These are phyloP conservation scores for Acromyrmex heyeri DNA, from an alignment of 1,140 invertebrate genomes.

Conservation along the genomic window DNA sequence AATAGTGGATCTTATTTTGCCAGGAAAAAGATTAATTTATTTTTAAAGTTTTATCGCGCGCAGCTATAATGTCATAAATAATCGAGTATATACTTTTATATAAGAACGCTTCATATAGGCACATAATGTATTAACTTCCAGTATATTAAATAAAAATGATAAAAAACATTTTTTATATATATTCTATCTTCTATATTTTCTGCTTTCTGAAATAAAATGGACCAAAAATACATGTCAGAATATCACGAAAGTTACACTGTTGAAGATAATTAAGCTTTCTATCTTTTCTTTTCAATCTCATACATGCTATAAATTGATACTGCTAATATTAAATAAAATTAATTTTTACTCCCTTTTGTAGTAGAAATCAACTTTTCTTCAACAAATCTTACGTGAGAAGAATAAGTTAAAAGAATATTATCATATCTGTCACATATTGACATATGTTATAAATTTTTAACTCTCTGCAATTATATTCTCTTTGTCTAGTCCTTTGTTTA, in stretches of 20 bases:
- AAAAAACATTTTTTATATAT: background rate
- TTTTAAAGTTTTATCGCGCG: background rate
- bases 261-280: background rate
- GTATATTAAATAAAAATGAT: constrained; percentile 21
- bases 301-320: background rate
- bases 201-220: constrained; percentile 1
- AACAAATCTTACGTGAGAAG: background rate
- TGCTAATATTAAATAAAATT: background rate
- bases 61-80: background rate
- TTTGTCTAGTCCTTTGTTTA: too few relatives aligned
- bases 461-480: too few relatives aligned
- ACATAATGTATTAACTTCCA: background rate
- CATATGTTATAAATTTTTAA: too few relatives aligned
- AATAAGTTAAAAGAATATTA: background rate
- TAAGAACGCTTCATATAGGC: background rate
- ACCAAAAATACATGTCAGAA: background rate
- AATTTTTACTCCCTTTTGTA: background rate
- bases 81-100: background rate
- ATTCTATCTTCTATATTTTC: background rate
- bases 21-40: background rate
- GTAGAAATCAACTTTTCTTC: background rate
- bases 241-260: constrained; percentile 15
- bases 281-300: background rate
- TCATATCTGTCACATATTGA: background rate
- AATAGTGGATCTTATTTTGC: background rate